Percentiles rank a stretch among this genome's conserved stretches.
Conservation (phyloP, 2,797 vertebrate genomes). For the Danio kyathit region DNA sequence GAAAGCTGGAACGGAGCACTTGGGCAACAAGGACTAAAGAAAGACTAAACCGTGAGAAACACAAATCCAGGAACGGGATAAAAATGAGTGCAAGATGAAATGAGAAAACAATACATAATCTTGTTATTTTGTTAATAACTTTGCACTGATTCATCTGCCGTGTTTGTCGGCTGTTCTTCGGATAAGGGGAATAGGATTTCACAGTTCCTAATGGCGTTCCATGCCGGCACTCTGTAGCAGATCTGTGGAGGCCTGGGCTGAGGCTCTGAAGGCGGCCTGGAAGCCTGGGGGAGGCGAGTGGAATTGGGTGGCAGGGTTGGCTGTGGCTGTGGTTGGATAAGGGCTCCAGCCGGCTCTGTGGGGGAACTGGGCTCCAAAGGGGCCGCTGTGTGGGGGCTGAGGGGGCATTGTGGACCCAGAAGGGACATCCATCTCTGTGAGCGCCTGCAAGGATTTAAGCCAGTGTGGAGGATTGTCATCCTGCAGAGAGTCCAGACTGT, state of each 20-base stretch:
- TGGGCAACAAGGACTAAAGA: conserved; percentile 68
- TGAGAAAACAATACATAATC: conserved; percentile 75
- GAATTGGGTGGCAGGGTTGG: conserved; percentile 84
- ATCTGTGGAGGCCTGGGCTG: conserved; percentile 91
- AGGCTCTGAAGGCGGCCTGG: conserved; percentile 90
- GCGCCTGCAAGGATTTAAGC: conserved; percentile 93
- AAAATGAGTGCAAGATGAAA: conserved; percentile 69
- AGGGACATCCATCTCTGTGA: conserved; percentile 93
- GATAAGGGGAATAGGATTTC: conserved; percentile 59
- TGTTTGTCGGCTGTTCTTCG: conserved; percentile 50
- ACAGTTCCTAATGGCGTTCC: conserved; percentile 86
- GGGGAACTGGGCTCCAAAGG: conserved; percentile 84
- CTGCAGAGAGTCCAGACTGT: conserved; percentile 91
- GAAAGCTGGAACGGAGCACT: conserved; percentile 69
- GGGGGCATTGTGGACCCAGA: conserved; percentile 77
- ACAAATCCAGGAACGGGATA: conserved; percentile 68
- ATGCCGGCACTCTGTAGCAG: conserved; percentile 91
- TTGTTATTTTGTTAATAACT: conserved; percentile 84
- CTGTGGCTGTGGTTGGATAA: conserved; percentile 78
- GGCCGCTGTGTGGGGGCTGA: conserved; percentile 80
- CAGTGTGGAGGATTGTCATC: conserved; percentile 96
- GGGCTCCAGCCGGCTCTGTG: conserved; percentile 91
- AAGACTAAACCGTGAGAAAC: conserved; percentile 65
- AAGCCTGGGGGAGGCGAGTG: conserved; percentile 94
- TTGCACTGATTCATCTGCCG: conserved; percentile 69